These are phyloP conservation scores for Drosophila tani DNA, from an alignment of 1,140 invertebrate species.

Conservation along the genomic window DNA sequence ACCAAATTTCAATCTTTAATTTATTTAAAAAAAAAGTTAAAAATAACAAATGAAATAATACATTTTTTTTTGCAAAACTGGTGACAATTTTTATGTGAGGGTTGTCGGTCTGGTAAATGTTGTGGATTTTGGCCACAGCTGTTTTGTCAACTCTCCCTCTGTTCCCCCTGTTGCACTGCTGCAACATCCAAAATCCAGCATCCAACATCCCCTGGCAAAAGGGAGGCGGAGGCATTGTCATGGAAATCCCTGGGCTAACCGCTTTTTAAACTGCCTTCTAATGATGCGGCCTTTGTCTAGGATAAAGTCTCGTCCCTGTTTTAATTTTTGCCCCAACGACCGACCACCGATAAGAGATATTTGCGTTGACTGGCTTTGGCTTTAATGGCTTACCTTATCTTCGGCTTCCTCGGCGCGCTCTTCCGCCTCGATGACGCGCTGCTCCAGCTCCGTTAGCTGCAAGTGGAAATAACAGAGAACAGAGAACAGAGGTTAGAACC, in stretches of 20 bases:
- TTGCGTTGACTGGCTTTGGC: conserved; percentile 27
- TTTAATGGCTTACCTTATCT: conserved; percentile 91
- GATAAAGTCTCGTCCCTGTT: conserved; percentile 38
- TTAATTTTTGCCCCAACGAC: conserved; percentile 25
- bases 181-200: background rate
- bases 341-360: conserved; percentile 7
- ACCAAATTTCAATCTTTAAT: too few relatives aligned
- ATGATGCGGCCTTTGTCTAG: conserved; percentile 44
- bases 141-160: background rate
- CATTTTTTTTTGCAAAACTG: conserved; percentile 19
- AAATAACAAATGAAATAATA: too few relatives aligned
- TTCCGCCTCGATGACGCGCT: conserved; percentile 95
- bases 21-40: too few relatives aligned
- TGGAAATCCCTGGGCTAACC: conserved; percentile 47
- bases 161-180: background rate
- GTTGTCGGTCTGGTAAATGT: conserved; percentile 36
- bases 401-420: conserved; percentile 95
- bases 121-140: conserved; percentile 42
- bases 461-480: conserved; percentile 84
- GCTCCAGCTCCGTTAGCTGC: conserved; percentile 96
- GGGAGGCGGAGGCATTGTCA: conserved; percentile 36
- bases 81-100: conserved; percentile 44
- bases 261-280: conserved; percentile 61
- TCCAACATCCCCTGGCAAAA: too few relatives aligned
- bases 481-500: conserved; percentile 26